These are phyloP conservation scores for Pachycephus smyrnensis DNA, from an alignment of 2,888 invertebrate genomes.

Conservation along the genomic window DNA sequence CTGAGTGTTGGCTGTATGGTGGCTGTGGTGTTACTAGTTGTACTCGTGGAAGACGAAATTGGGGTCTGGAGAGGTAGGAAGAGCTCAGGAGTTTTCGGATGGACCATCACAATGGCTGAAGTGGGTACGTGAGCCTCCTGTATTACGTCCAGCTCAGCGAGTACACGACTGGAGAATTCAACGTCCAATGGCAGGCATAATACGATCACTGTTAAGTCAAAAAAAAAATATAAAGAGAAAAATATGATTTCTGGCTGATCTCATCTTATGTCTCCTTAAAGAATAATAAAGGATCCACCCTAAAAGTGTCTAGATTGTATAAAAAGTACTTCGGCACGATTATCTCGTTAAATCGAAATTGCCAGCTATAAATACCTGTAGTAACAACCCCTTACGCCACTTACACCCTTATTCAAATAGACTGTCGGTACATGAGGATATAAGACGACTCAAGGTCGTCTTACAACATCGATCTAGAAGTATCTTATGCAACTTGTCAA, in stretches of 20 bases:
- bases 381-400: too few relatives aligned
- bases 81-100: slow-evolving; percentile 59
- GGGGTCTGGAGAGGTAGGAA: slow-evolving; percentile 60
- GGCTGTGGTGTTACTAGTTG: slow-evolving; percentile 15
- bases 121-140: slow-evolving; percentile 65
- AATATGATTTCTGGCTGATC: background rate
- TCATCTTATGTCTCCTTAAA: background rate
- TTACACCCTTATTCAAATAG: too few relatives aligned
- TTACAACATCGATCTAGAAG: too few relatives aligned
- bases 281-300: background rate
- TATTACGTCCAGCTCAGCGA: slow-evolving; percentile 66
- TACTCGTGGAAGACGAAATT: slow-evolving; percentile 25
- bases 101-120: slow-evolving; percentile 67
- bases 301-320: too few relatives aligned
- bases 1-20: slow-evolving; percentile 21
- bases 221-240: background rate
- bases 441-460: too few relatives aligned
- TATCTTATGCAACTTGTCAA: too few relatives aligned
- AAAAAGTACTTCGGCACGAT: too few relatives aligned
- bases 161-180: slow-evolving; percentile 59
- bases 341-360: too few relatives aligned
- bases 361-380: too few relatives aligned
- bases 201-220: slow-evolving; percentile 66
- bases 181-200: slow-evolving; percentile 69
- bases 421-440: too few relatives aligned